phyloP scores from a whole-genome alignment of 1,140 invertebrate genomes.

The Oedothorax gibbosus region DNA sequence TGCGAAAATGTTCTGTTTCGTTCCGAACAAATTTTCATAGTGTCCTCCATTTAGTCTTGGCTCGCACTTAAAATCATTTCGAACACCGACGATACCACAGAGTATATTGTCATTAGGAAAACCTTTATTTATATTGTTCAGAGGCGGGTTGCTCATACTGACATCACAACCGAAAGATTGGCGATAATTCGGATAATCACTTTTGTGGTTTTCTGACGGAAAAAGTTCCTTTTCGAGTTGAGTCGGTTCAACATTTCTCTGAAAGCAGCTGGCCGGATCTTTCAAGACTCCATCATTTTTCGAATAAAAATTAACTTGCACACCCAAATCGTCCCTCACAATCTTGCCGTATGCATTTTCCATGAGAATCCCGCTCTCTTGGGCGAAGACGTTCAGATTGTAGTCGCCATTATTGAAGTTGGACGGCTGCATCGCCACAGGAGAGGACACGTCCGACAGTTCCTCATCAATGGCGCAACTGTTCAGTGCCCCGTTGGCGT shows the following conservation, averaged over 20 bases:
- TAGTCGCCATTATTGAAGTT: conserved; percentile 9
- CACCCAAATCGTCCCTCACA: conserved; percentile 36
- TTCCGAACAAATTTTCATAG: conserved; percentile 50
- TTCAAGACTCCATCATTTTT: conserved; percentile 6
- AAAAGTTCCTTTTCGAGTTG: neutral
- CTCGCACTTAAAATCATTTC: conserved; percentile 24
- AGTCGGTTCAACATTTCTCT: neutral
- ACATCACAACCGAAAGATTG: neutral
- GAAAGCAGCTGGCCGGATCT: neutral
- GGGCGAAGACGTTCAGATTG: conserved; percentile 51
- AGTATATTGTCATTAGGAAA: neutral
- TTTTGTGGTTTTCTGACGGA: too few relatives aligned
- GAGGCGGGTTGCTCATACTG: neutral
- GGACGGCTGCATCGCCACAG: neutral
- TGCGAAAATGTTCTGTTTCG: conserved; percentile 49
- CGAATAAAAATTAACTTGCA: conserved; percentile 44
- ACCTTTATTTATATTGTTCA: neutral
- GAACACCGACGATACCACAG: neutral
- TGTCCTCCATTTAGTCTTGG: conserved; percentile 9
- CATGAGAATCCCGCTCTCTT: conserved; percentile 43
- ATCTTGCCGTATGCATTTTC: conserved; percentile 53
- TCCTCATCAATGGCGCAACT: conserved; percentile 36
- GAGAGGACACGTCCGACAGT: conserved; percentile 23
- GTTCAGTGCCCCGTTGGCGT: neutral
- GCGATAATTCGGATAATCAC: too few relatives aligned